phyloP scores from a whole-genome alignment of 2,113 vertebrate genomes.

The Tyrannus savana region DNA sequence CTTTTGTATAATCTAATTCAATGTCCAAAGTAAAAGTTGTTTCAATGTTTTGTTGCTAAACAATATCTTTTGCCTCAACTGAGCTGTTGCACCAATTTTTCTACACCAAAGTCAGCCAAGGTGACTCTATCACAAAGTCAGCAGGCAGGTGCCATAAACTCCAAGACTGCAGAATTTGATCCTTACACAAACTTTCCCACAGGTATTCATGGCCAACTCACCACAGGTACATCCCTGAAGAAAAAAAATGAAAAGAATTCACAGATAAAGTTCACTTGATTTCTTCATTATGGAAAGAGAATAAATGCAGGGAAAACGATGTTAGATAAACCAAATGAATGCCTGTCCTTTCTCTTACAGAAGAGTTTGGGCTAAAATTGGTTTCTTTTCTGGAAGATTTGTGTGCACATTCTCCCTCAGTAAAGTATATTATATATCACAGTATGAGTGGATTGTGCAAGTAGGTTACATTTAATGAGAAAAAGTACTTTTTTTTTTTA shows the following conservation, averaged over 20 bases:
- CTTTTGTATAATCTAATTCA: background rate
- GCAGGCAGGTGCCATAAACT: background rate
- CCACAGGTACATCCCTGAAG: background rate
- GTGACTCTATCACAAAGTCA: background rate
- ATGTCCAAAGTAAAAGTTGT: background rate
- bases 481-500: background rate
- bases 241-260: background rate
- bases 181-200: background rate
- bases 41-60: background rate
- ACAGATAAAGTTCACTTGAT: background rate
- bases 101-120: background rate
- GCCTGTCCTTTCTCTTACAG: background rate
- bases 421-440: constrained; percentile 26
- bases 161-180: background rate
- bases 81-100: background rate
- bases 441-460: constrained; percentile 32
- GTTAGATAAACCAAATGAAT: background rate
- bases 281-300: background rate
- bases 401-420: background rate
- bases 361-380: background rate
- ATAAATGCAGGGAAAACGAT: background rate
- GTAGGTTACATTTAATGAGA: constrained; percentile 60
- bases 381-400: background rate
- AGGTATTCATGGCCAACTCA: background rate
- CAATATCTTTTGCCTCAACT: background rate